Conservation (phyloP, 2,888 invertebrate species). For the Notodonta dromedarius region DNA sequence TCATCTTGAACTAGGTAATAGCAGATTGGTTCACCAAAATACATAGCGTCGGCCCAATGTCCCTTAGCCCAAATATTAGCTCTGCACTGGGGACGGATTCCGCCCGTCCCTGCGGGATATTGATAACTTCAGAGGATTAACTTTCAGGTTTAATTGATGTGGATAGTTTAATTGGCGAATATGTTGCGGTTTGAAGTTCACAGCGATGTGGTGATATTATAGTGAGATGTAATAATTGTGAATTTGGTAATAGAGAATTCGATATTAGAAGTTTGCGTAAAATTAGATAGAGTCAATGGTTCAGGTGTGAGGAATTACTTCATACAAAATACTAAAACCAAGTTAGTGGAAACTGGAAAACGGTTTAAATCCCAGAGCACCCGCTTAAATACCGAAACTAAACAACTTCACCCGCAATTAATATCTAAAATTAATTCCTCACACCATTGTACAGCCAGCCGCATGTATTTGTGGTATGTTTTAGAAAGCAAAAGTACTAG, state of each 20-base stretch:
- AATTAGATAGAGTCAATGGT: too few species aligned
- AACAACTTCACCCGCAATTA: slow-evolving; percentile 27
- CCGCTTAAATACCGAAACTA: slow-evolving; percentile 6
- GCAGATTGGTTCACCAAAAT: slow-evolving; percentile 10
- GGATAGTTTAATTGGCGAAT: slow-evolving; percentile 38
- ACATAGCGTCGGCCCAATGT: slow-evolving; percentile 41
- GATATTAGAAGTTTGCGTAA: too few species aligned
- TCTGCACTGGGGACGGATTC: slow-evolving; percentile 57
- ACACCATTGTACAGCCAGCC: slow-evolving; percentile 32
- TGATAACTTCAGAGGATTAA: slow-evolving; percentile 45
- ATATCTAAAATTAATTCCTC: slow-evolving; percentile 36
- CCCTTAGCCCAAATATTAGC: slow-evolving; percentile 59
- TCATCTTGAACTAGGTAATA: background rate
- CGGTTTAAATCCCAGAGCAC: background rate
- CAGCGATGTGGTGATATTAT: too few species aligned
- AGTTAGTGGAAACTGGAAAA: background rate
- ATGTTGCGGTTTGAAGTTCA: slow-evolving; percentile 15
- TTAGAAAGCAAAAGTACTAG: slow-evolving; percentile 77
- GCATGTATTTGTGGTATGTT: slow-evolving; percentile 44
- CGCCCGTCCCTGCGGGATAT: slow-evolving; percentile 45
- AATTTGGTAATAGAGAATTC: too few species aligned
- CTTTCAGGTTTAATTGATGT: slow-evolving; percentile 45
- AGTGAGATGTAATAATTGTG: too few species aligned
- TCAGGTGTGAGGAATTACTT: too few species aligned
- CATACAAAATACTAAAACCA: too few species aligned